phyloP scores from a whole-genome alignment of 2,113 vertebrate species.

The Morphnarchus princeps region DNA sequence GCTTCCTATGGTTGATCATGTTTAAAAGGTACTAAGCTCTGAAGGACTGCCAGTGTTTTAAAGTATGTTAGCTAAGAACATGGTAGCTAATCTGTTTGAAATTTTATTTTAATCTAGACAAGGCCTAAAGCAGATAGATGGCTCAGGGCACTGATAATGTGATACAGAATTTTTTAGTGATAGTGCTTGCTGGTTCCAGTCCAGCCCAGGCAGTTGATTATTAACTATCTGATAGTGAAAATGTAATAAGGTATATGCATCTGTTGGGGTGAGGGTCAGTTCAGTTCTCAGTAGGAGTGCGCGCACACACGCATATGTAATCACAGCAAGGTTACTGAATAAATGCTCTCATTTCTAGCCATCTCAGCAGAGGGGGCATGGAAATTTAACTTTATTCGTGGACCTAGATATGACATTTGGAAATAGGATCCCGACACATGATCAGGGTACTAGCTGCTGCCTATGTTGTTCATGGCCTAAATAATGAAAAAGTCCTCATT shows the following conservation, averaged over 20 bases:
- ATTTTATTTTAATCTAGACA: conserved; percentile 19
- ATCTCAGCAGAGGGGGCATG: neutral
- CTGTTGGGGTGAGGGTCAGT: neutral
- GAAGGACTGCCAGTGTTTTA: neutral
- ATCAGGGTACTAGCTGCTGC: neutral
- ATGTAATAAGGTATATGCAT: neutral
- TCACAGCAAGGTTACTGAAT: neutral
- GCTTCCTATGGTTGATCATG: neutral
- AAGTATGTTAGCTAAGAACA: neutral
- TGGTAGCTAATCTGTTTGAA: conserved; percentile 19
- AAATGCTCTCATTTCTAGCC: neutral
- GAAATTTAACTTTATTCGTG: neutral
- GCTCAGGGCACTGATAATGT: conserved; percentile 25
- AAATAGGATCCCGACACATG: neutral
- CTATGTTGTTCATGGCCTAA: neutral
- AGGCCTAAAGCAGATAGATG: neutral
- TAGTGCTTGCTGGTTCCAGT: neutral
- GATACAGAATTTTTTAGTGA: neutral
- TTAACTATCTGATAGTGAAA: conserved; percentile 6
- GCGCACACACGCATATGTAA: too few species aligned
- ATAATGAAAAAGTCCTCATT: neutral
- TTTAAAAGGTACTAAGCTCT: neutral
- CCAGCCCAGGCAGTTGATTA: conserved; percentile 11
- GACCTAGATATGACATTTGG: neutral
- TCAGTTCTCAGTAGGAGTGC: neutral